Evolutionary conservation across 2,113 vertebrate genomes (phyloP).

Genomic region (Pungitius pungitius): DNA sequence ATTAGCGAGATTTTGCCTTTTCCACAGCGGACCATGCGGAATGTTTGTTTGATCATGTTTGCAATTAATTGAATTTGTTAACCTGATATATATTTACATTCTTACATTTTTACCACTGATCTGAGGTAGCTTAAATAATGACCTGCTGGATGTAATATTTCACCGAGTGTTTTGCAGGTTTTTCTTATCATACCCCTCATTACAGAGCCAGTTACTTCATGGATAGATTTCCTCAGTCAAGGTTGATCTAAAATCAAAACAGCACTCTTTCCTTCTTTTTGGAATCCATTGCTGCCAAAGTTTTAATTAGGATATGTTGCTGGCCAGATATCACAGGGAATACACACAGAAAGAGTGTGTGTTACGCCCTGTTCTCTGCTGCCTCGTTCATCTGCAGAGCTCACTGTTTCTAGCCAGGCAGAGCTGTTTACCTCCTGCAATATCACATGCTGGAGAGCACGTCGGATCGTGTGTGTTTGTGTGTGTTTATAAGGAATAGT

Average conservation of each 20-base stretch:
- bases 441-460: conserved; percentile 39
- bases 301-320: conserved; percentile 62
- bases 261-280: conserved; percentile 20
- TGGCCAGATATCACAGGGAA: conserved; percentile 69
- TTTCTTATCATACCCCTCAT: not conserved
- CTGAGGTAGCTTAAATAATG: not conserved
- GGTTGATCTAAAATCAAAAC: conserved; percentile 42
- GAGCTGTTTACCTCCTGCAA: conserved; percentile 31
- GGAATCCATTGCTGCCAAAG: conserved; percentile 26
- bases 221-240: conserved; percentile 1
- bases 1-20: not conserved
- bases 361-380: conserved; percentile 47
- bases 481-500: not conserved
- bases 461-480: conserved; percentile 27
- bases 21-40: not conserved
- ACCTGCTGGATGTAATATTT: not conserved
- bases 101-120: not conserved
- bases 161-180: not conserved
- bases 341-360: conserved; percentile 5
- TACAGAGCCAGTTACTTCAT: not conserved
- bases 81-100: no score
- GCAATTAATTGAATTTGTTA: not conserved
- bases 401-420: conserved; percentile 38
- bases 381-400: conserved; percentile 34
- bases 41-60: not conserved